A percentile compares a stretch with the other conserved stretches of the same genome.
These are phyloP conservation scores for Centropristis striata DNA, from an alignment of 2,113 vertebrate genomes.

Conservation along the genomic window DNA sequence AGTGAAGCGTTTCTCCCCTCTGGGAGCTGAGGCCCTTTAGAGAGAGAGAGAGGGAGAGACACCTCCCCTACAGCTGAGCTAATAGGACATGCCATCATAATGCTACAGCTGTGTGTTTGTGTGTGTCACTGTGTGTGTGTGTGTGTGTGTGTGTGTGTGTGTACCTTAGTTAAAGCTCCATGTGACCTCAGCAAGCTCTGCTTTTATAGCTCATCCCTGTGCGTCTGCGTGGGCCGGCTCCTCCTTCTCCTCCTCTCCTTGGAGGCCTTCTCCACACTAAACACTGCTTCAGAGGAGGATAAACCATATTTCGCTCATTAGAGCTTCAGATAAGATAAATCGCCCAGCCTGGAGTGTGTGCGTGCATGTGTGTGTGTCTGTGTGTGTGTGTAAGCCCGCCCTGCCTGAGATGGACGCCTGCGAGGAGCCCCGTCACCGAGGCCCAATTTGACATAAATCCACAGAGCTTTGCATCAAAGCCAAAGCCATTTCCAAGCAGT, in stretches of 20 bases:
- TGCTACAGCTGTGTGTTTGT: constrained; percentile 3
- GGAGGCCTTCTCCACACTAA: constrained; percentile 26
- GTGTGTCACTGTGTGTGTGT: constrained; percentile 2
- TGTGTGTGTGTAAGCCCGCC: neutral
- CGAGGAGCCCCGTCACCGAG: constrained; percentile 24
- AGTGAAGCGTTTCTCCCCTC: neutral
- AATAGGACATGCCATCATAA: constrained; percentile 39
- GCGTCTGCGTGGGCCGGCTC: neutral
- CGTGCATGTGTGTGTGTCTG: constrained; percentile 3
- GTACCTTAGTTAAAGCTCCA: constrained; percentile 7
- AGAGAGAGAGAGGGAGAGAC: constrained; percentile 10
- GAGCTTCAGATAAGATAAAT: constrained; percentile 42
- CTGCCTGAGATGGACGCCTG: constrained; percentile 37
- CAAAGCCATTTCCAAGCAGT: constrained; percentile 51
- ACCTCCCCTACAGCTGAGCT: constrained; percentile 36
- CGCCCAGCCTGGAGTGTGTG: constrained; percentile 3
- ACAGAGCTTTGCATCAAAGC: constrained; percentile 65
- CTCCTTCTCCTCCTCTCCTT: neutral
- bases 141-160: constrained; percentile 7
- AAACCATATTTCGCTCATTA: constrained; percentile 47
- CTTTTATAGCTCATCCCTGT: constrained; percentile 27
- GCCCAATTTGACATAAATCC: constrained; percentile 69
- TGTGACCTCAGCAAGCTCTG: constrained; percentile 23
- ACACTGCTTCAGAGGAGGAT: constrained; percentile 38
- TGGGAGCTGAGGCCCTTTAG: constrained; percentile 42